phyloP scores from a whole-genome alignment of 1,140 invertebrate genomes.

The Littorina saxatilis region DNA sequence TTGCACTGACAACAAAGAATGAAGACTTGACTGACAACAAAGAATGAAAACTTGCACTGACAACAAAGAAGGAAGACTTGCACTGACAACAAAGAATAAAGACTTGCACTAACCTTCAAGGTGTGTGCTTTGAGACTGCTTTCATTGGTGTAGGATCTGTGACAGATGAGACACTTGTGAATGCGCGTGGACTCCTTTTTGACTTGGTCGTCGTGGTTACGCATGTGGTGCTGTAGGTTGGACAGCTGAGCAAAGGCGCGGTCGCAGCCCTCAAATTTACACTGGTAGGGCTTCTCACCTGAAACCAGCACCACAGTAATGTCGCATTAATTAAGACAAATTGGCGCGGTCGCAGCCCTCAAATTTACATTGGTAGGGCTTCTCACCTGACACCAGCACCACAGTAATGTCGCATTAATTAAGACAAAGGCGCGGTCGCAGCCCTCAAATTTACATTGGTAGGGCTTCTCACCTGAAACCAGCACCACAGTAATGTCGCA shows the following conservation, averaged over 20 bases:
- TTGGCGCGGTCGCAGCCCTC: constrained; percentile 95
- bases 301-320: no score
- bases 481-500: no score
- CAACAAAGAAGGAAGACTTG: no score
- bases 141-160: constrained; percentile 96
- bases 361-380: constrained; percentile 97
- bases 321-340: no score
- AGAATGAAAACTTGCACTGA: no score
- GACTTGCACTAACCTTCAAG: constrained; percentile 93
- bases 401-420: no score
- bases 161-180: constrained; percentile 97
- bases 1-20: no score
- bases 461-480: constrained; percentile 94
- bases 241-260: constrained; percentile 97
- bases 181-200: constrained; percentile 95
- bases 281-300: constrained; percentile 98
- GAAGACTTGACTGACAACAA: no score
- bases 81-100: no score
- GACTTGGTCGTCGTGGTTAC: constrained; percentile 97
- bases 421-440: constrained; percentile 97
- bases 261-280: constrained; percentile 95
- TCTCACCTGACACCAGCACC: no score
- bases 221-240: constrained; percentile 96
- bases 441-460: constrained; percentile 96
- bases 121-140: constrained; percentile 96